Conservation (phyloP, 2,888 invertebrate genomes). For the Leucoma salicis region DNA sequence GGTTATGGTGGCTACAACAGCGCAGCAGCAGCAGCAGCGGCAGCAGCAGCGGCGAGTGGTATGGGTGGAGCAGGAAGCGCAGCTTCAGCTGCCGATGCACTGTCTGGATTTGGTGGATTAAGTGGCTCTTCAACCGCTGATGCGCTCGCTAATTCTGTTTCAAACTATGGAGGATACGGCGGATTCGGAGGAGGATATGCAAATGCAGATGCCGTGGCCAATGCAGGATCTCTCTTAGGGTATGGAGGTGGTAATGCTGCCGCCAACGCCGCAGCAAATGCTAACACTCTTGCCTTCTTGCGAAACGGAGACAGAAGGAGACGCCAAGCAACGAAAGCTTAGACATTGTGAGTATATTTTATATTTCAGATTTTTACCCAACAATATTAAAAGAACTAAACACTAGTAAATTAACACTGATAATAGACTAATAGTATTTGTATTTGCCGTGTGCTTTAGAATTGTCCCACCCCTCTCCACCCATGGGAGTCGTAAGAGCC, state of each 20-base stretch:
- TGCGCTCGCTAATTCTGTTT: not conserved
- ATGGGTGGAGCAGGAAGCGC: slow-evolving; percentile 3
- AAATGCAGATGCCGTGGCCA: not conserved
- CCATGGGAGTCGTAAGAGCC: too few species aligned
- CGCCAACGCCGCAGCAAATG: slow-evolving; percentile 21
- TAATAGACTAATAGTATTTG: too few species aligned
- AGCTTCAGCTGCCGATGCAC: slow-evolving; percentile 5
- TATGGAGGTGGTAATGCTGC: slow-evolving; percentile 10
- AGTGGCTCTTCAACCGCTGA: not conserved
- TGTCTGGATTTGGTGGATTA: not conserved
- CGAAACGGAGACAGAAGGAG: slow-evolving; percentile 18
- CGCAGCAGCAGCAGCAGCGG: slow-evolving; percentile 2
- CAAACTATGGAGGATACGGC: slow-evolving; percentile 2
- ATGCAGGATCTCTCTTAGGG: not conserved
- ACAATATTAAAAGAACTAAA: too few species aligned
- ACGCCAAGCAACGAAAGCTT: slow-evolving; percentile 29
- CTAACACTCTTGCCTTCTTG: not conserved
- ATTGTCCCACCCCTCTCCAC: too few species aligned
- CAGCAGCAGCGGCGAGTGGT: not conserved
- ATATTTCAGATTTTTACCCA: too few species aligned
- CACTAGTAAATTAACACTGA: too few species aligned
- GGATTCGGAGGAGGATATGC: not conserved
- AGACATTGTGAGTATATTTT: slow-evolving; percentile 19
- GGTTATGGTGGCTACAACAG: not conserved
- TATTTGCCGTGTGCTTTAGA: too few species aligned